Evolutionary conservation across 2,888 invertebrate genomes (phyloP).

Genomic region (Dryobota labecula): DNA sequence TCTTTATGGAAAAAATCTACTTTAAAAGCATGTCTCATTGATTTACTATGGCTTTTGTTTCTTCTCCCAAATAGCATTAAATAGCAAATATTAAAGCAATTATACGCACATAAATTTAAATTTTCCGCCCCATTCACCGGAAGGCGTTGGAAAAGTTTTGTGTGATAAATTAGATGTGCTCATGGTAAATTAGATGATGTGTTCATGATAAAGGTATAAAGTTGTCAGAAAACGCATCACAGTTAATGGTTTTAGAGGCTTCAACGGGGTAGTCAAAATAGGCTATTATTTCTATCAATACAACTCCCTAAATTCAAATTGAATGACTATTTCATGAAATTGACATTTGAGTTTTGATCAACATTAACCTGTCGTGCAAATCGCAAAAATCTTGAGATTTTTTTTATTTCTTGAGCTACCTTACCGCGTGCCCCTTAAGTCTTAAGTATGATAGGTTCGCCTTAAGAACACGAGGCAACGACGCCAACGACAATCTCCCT

Average conservation of each 20-base stretch:
- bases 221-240: background rate
- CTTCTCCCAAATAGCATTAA: background rate
- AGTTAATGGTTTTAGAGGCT: background rate
- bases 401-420: background rate
- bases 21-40: background rate
- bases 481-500: conserved; percentile 3
- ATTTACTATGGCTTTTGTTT: conserved; percentile 15
- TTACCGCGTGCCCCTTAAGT: background rate
- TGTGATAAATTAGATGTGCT: conserved; percentile 5
- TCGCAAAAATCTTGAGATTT: background rate
- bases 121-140: background rate
- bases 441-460: background rate
- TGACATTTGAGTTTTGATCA: background rate
- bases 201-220: background rate
- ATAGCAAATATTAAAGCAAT: background rate
- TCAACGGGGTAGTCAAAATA: background rate
- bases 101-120: background rate
- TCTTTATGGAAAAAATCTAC: too few species aligned
- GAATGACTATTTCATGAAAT: background rate
- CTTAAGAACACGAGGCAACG: background rate
- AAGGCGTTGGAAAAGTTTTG: background rate
- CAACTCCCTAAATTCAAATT: background rate
- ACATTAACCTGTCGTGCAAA: too few species aligned
- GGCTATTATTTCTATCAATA: background rate
- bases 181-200: background rate